Evolutionary conservation across 2,888 invertebrate genomes (phyloP), one percentile per base, ranked within the genome.

Genomic region (Nomada ruficornis): DNA sequence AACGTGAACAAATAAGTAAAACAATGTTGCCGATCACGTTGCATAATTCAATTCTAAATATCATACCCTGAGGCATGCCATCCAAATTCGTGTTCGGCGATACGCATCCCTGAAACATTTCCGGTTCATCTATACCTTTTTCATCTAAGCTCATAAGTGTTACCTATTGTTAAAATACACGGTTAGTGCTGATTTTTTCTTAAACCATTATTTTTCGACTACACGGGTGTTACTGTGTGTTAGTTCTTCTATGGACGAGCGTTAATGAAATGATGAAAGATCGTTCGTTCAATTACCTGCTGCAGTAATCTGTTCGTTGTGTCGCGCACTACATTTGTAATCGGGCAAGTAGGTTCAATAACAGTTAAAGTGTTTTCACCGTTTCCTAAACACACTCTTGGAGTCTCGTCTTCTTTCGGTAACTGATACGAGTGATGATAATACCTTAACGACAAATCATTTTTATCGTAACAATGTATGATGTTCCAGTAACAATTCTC

Each of bases 391-490:
- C 86, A 87, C 26, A 84, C 84, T 36, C 83, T 86, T 26, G 76
- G 69, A 55, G 75, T 57, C 42, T 87, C 84, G 26, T 88, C 86
- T 70, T 93, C 93, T 73, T 96, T 96, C 85, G 96, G 95, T 88
- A 95, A 95, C 91, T 96, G 96, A 89, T 94, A 95, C 36, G 96
- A 96, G 89, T 95, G 95, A 92, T 97, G 97, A 91, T 97, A 95
- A 91, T 96, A 97, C 86, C 96, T 96, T 89, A 59, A 90, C 79
- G 69, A 82, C 29, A 73, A 60, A 83, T 57, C 18, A 60, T 52
- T 63, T 60, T 71, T 23, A 13, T 9, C 10, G 13, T 59, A 42
- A 54, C 63, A n/a, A 42, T 29, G 10, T 23, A 59, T 11, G 55
- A 86, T 42, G 47, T 23, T 5, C 15, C 0, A 13, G 1, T 9